Evolutionary conservation across 2,888 invertebrate species (phyloP).

Genomic region (Chydorus sphaericus): DNA sequence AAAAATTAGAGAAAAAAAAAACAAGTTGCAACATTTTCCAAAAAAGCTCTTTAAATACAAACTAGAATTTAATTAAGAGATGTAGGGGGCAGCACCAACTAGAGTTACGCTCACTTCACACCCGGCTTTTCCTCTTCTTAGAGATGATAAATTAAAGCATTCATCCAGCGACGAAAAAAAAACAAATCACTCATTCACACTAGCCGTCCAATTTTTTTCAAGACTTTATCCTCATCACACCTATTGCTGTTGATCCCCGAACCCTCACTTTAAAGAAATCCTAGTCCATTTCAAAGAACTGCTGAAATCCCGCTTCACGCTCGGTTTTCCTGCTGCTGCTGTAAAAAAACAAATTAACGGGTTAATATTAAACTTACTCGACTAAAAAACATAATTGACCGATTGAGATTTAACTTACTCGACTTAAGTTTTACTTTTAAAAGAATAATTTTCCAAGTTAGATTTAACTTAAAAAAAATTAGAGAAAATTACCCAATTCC

Average conservation of each 20-base stretch:
- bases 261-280: background rate
- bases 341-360: background rate
- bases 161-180: too few species aligned
- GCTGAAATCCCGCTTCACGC: background rate
- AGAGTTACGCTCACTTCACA: constrained; percentile 6
- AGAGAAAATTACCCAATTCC: background rate
- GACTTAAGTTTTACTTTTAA: too few species aligned
- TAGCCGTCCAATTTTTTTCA: background rate
- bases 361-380: background rate
- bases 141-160: background rate
- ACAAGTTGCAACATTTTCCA: too few species aligned
- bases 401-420: too few species aligned
- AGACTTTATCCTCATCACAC: background rate
- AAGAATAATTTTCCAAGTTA: too few species aligned
- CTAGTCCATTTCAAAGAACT: background rate
- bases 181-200: background rate
- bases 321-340: constrained; percentile 2
- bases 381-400: background rate
- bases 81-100: too few species aligned
- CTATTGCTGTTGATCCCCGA: background rate
- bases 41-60: too few species aligned
- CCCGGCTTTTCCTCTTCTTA: too few species aligned
- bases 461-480: too few species aligned
- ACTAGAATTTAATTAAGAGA: too few species aligned
- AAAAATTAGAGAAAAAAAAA: too few species aligned